Evolutionary conservation across 2,113 vertebrate genomes (phyloP), one percentile per base, ranked within the genome.

Genomic region (Prolemur simus): DNA sequence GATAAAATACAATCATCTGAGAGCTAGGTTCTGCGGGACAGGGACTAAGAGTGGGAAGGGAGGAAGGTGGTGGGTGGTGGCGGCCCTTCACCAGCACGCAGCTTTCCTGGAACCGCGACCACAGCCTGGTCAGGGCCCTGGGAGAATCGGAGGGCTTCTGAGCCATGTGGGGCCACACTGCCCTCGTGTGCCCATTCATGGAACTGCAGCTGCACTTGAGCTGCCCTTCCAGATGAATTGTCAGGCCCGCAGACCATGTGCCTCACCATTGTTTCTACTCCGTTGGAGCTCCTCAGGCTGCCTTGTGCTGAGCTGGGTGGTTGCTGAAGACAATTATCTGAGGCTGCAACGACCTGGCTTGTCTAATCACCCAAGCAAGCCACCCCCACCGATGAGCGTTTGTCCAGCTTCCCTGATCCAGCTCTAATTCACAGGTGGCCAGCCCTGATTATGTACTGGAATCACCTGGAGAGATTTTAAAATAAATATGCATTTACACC

Each of bases 81-180:
- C 8, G 54, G 20, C 3, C 17, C 56, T 71, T 56, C 7, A 8
- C 9, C 52, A 18, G 23, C 12, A 29, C 17, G 12, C 29, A 3
- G 49, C 49, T 37, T 29, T 42, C n/a, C 9, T 2, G 1, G 13
- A 64, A 27, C 23, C 25, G 7, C 63, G 2, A 12, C 39, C 14
- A 3, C 6, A 18, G 34, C 10, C 71, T 20, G 12, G 7, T 6
- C 2, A 3, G 6, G 27, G 29, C 54, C 20, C 11, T 23, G 15
- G 23, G 37, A 12, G 29, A n/a, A 21, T 4, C n/a, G 3, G 10
- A 21, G 25, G 4, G 10, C 14, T 89, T 89, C 63, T 1, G 64
- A 74, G 39, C 29, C 64, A 42, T 21, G 0, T n/a, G 69, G 54
- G 54, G 34, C 18, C 34, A 89, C 60, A 94, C 77, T 80, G 82